phyloP scores from a whole-genome alignment of 2,113 vertebrate species.

The Centropristis striata region DNA sequence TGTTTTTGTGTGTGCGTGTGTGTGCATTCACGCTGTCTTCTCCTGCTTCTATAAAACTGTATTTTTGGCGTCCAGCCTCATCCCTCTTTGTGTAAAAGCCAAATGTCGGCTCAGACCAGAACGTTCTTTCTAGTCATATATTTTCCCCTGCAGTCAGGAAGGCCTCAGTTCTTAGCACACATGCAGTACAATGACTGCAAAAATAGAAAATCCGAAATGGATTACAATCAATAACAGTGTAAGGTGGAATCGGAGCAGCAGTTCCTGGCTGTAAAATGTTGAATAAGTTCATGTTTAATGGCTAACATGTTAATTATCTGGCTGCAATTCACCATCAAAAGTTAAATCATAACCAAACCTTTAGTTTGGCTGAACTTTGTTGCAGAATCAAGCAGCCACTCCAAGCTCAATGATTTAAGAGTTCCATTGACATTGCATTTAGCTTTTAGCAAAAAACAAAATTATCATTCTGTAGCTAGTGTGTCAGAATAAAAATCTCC shows the following conservation, averaged over 20 bases:
- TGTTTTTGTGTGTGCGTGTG: constrained; percentile 20
- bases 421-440: too few relatives aligned
- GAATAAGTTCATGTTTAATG: not conserved
- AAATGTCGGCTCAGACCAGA: constrained; percentile 43
- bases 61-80: constrained; percentile 50
- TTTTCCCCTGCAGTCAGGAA: constrained; percentile 49
- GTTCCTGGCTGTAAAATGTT: not conserved
- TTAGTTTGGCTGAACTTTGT: too few relatives aligned
- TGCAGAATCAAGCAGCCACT: too few relatives aligned
- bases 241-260: not conserved
- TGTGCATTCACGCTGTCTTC: constrained; percentile 29
- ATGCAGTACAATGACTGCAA: not conserved
- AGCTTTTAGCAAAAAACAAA: too few relatives aligned
- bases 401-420: fast-evolving
- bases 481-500: too few relatives aligned
- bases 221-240: not conserved
- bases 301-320: not conserved
- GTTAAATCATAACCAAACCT: too few relatives aligned
- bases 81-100: constrained; percentile 51
- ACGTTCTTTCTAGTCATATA: constrained; percentile 21
- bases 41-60: constrained; percentile 49
- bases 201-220: constrained; percentile 1
- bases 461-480: too few relatives aligned
- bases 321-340: too few relatives aligned
- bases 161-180: not conserved